A percentile compares a stretch with the other conserved stretches of the same genome.
Evolutionary conservation across 2,888 invertebrate genomes (phyloP).

Genomic region (Gibbula magus): DNA sequence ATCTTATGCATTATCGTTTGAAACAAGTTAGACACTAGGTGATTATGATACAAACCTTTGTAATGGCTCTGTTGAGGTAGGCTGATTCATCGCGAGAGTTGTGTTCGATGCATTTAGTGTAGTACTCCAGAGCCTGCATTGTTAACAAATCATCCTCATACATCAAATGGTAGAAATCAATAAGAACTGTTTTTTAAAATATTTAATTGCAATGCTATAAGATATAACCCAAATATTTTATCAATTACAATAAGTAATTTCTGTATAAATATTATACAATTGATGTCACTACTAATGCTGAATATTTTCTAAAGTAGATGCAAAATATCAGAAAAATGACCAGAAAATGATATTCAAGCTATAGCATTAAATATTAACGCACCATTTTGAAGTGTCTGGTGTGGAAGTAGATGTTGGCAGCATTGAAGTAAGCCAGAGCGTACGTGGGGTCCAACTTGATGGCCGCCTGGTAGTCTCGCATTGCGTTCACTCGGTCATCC

Average conservation of each 20-base stretch:
- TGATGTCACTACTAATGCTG: too few species aligned
- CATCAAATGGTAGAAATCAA: not conserved
- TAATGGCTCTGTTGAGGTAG: slow-evolving; percentile 73
- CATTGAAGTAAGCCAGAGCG: slow-evolving; percentile 74
- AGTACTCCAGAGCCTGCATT: slow-evolving; percentile 71
- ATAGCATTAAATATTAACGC: too few species aligned
- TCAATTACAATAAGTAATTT: not conserved
- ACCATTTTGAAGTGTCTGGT: slow-evolving; percentile 73
- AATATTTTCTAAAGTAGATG: too few species aligned
- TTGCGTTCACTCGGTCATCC: slow-evolving; percentile 72
- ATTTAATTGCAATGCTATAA: not conserved
- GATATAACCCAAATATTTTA: not conserved
- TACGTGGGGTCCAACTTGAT: slow-evolving; percentile 70
- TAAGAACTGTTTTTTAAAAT: not conserved
- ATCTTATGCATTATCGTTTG: too few species aligned
- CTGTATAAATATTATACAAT: too few species aligned
- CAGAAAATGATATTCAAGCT: too few species aligned
- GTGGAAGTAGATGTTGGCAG: slow-evolving; percentile 74
- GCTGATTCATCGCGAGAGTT: slow-evolving; percentile 73
- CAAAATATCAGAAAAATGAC: too few species aligned
- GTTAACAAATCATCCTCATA: not conserved
- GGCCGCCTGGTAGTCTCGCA: slow-evolving; percentile 74
- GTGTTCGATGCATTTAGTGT: slow-evolving; percentile 61
- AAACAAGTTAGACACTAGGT: too few species aligned
- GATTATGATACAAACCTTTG: slow-evolving; percentile 59